These are phyloP conservation scores for Antigone vipio DNA, from an alignment of 2,113 vertebrate genomes.

Conservation along the genomic window DNA sequence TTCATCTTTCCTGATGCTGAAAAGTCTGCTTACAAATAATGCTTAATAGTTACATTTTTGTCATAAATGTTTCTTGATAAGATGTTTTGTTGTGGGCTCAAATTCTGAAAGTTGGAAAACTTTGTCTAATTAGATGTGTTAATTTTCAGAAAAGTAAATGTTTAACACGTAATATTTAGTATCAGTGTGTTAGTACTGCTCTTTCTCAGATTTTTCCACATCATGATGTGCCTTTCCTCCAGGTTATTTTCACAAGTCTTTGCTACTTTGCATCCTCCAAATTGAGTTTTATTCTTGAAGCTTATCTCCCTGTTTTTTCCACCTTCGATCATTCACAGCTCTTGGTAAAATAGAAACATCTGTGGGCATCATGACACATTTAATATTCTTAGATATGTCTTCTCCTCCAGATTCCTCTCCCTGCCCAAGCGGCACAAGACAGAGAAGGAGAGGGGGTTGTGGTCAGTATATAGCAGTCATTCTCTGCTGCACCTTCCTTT, in stretches of 20 bases:
- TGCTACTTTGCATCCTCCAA: neutral
- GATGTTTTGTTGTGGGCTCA: neutral
- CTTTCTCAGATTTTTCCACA: neutral
- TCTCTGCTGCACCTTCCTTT: neutral
- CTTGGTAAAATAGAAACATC: neutral
- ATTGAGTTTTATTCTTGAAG: neutral
- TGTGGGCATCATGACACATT: neutral
- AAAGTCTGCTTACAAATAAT: neutral
- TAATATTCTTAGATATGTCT: neutral
- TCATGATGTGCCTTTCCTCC: neutral
- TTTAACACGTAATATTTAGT: neutral
- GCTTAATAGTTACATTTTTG: neutral
- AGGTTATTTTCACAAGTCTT: neutral
- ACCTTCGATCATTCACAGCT: neutral
- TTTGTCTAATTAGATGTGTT: neutral
- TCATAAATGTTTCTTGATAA: neutral
- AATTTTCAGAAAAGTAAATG: neutral
- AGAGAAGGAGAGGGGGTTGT: neutral
- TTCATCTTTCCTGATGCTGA: too few relatives aligned
- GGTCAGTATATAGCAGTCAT: neutral
- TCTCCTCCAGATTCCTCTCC: too few relatives aligned
- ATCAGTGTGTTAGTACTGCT: neutral
- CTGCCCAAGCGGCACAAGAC: neutral
- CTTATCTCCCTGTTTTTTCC: neutral
- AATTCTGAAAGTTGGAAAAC: neutral